These are phyloP conservation scores for Tetragonula clypearis DNA, from an alignment of 1,140 invertebrate genomes.

Conservation along the genomic window DNA sequence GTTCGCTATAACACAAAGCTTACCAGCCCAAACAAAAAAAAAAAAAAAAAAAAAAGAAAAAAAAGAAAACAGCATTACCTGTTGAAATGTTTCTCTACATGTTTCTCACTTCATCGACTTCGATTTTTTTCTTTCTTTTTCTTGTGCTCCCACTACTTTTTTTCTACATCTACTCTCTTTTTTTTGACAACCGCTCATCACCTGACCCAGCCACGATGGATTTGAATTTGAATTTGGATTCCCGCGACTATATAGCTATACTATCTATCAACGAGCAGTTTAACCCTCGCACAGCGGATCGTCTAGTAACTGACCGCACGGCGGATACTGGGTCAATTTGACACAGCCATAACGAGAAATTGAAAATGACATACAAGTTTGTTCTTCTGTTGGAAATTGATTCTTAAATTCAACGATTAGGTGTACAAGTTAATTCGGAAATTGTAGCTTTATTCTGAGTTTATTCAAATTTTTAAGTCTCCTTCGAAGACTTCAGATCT, in stretches of 20 bases:
- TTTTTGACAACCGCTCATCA: conserved; percentile 39
- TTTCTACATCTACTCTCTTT: conserved; percentile 24
- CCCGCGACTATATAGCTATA: not conserved
- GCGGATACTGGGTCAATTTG: no score
- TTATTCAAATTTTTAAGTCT: no score
- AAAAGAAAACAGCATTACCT: conserved; percentile 59
- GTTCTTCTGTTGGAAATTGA: no score
- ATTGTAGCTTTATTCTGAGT: no score
- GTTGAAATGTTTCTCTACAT: conserved; percentile 57
- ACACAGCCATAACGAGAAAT: no score
- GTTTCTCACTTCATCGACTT: conserved; percentile 9
- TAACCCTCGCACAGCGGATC: conserved; percentile 4
- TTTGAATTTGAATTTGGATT: not conserved
- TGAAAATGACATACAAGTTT: no score
- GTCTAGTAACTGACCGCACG: no score
- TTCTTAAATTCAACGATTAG: no score
- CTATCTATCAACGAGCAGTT: conserved; percentile 5
- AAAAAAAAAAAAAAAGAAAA: no score
- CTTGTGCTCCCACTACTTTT: conserved; percentile 20
- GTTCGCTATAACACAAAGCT: conserved; percentile 85
- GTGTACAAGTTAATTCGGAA: no score
- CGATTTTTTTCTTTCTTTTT: conserved; percentile 10
- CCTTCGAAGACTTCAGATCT: no score
- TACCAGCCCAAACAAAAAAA: conserved; percentile 77
- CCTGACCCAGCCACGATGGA: not conserved